These are phyloP conservation scores for Drepana arcuata DNA, from an alignment of 1,140 invertebrate species.

Conservation along the genomic window DNA sequence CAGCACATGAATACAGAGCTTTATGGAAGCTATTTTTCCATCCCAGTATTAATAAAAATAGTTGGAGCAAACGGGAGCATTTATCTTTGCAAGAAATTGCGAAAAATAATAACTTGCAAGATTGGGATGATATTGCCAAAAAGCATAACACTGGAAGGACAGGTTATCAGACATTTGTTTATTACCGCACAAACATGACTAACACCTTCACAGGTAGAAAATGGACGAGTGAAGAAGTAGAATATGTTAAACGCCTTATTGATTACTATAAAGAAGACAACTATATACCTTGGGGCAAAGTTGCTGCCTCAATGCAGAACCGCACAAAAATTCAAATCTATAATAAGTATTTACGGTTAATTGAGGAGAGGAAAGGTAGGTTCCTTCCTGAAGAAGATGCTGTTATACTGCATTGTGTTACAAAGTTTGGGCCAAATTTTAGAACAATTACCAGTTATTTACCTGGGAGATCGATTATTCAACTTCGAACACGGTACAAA, in stretches of 20 bases:
- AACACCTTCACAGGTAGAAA: conserved; percentile 39
- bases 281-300: conserved; percentile 77
- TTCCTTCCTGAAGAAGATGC: conserved; percentile 77
- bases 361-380: conserved; percentile 72
- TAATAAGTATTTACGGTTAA: conserved; percentile 68
- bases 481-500: conserved; percentile 39
- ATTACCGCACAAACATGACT: conserved; percentile 72
- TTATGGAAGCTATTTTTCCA: conserved; percentile 80
- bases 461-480: conserved; percentile 39
- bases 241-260: conserved; percentile 70
- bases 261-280: conserved; percentile 73
- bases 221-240: conserved; percentile 77
- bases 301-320: conserved; percentile 73
- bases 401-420: conserved; percentile 72
- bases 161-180: conserved; percentile 78
- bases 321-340: conserved; percentile 77
- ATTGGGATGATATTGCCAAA: conserved; percentile 77
- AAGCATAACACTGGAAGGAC: conserved; percentile 73
- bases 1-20: conserved; percentile 36
- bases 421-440: conserved; percentile 76
- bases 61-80: conserved; percentile 76
- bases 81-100: conserved; percentile 61
- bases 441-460: conserved; percentile 36
- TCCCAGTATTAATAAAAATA: conserved; percentile 75
- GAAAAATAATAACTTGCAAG: conserved; percentile 63